A percentile compares a stretch with the other conserved stretches of the same genome.
These are phyloP conservation scores for Megaptera novaeangliae DNA, from an alignment of 2,113 vertebrate species.

Conservation along the genomic window DNA sequence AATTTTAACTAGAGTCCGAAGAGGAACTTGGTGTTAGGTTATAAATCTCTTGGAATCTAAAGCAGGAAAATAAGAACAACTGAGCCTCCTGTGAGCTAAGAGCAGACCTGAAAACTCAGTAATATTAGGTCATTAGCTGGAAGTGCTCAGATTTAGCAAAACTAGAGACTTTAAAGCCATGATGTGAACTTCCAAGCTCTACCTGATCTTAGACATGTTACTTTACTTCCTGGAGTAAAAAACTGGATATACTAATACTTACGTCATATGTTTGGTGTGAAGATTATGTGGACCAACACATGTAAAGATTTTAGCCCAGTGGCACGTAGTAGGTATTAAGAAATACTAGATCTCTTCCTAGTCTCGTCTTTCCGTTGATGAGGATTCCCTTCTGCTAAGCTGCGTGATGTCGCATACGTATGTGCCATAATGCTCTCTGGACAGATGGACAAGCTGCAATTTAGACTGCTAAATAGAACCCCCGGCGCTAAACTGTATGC, in stretches of 20 bases:
- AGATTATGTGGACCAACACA: not conserved
- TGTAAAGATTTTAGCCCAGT: not conserved
- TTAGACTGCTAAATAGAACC: conserved; percentile 26
- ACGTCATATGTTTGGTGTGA: not conserved
- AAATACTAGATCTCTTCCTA: not conserved
- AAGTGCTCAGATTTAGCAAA: not conserved
- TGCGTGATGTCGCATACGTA: not conserved
- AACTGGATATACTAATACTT: not conserved
- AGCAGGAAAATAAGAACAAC: not conserved
- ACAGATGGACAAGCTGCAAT: conserved; percentile 1
- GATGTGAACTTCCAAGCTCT: not conserved
- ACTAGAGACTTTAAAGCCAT: not conserved
- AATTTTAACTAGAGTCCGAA: not conserved
- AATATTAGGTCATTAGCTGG: not conserved
- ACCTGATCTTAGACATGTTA: not conserved
- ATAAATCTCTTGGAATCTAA: not conserved
- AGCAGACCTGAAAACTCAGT: not conserved
- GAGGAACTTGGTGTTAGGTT: not conserved
- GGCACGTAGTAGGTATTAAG: not conserved
- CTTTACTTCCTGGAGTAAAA: not conserved
- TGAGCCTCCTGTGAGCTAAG: not conserved
- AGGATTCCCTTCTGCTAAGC: conserved; percentile 15
- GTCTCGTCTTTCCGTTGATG: not conserved
- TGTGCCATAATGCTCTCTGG: not conserved
- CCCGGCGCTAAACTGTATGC: not conserved